Conservation (phyloP, 2,888 invertebrate genomes). For the Dorcus hopei region DNA sequence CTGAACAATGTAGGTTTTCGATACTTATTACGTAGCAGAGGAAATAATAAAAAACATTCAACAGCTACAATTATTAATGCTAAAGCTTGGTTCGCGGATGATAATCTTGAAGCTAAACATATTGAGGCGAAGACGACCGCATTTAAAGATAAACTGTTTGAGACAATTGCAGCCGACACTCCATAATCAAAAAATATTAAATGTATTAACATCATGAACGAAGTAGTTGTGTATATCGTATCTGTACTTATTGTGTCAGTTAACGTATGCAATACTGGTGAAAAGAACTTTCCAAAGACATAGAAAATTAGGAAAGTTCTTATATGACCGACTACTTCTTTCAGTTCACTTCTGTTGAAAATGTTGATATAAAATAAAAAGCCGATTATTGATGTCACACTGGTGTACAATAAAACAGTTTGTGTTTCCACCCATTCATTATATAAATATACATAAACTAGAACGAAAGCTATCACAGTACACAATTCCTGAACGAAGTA, state of each 20-base stretch:
- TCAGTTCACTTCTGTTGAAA: conserved; percentile 27
- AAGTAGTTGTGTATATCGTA: conserved; percentile 92
- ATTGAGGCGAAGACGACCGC: conserved; percentile 94
- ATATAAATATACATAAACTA: conserved; percentile 71
- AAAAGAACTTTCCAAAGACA: conserved; percentile 82
- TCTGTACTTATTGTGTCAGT: conserved; percentile 97
- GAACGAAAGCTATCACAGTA: conserved; percentile 68
- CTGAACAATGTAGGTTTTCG: conserved; percentile 56
- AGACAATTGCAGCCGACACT: conserved; percentile 81
- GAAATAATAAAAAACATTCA: conserved; percentile 84
- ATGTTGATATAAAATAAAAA: conserved; percentile 59
- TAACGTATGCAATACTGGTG: conserved; percentile 88
- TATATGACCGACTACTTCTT: conserved; percentile 48
- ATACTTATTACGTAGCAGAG: conserved; percentile 66
- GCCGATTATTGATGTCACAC: conserved; percentile 56
- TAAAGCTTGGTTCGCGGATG: conserved; percentile 83
- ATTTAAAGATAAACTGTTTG: conserved; percentile 88
- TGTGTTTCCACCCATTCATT: conserved; percentile 65
- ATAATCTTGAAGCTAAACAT: conserved; percentile 88
- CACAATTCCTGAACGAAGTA: conserved; percentile 79
- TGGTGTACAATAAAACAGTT: conserved; percentile 59
- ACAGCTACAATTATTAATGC: conserved; percentile 86
- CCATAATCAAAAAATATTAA: conserved; percentile 92
- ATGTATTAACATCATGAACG: conserved; percentile 83
- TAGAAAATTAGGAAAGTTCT: conserved; percentile 80